These are phyloP conservation scores for Dysdera silvatica DNA, from an alignment of 1,140 invertebrate species.

Conservation along the genomic window DNA sequence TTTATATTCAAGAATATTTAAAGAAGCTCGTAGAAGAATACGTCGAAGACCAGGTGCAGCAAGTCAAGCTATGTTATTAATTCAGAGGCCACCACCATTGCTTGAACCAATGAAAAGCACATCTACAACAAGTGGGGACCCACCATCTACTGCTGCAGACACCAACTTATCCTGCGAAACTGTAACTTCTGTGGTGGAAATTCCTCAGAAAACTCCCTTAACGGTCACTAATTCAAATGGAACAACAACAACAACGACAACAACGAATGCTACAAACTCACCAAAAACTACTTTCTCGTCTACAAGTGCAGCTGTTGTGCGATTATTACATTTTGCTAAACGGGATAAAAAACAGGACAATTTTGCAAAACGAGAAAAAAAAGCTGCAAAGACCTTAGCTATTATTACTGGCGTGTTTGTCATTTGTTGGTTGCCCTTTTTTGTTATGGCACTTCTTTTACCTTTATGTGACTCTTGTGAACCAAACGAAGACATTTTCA, in stretches of 20 bases:
- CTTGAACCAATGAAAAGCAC: slow-evolving; percentile 16
- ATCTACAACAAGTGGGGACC: slow-evolving; percentile 7
- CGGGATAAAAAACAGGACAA: slow-evolving; percentile 31
- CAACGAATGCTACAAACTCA: not conserved
- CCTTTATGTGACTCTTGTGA: slow-evolving; percentile 69
- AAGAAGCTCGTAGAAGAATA: slow-evolving; percentile 31
- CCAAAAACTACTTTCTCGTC: not conserved
- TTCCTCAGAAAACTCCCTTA: slow-evolving; percentile 21
- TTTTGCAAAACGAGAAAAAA: slow-evolving; percentile 65
- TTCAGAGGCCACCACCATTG: slow-evolving; percentile 16
- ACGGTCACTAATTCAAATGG: slow-evolving; percentile 9
- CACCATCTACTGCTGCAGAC: slow-evolving; percentile 12
- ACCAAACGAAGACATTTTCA: slow-evolving; percentile 65
- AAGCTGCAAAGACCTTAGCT: slow-evolving; percentile 46
- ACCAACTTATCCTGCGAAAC: slow-evolving; percentile 8
- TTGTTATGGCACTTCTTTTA: slow-evolving; percentile 77
- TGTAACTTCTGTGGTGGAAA: not conserved
- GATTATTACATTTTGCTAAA: slow-evolving; percentile 10
- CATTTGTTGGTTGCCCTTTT: slow-evolving; percentile 89
- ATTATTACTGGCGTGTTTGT: slow-evolving; percentile 67
- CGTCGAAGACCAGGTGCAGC: slow-evolving; percentile 29
- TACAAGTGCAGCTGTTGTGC: not conserved
- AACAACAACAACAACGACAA: not conserved
- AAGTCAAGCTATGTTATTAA: slow-evolving; percentile 18
- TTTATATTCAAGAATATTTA: slow-evolving; percentile 79